These are phyloP conservation scores for Nemurella pictetii DNA, from an alignment of 2,888 invertebrate genomes.

Conservation along the genomic window DNA sequence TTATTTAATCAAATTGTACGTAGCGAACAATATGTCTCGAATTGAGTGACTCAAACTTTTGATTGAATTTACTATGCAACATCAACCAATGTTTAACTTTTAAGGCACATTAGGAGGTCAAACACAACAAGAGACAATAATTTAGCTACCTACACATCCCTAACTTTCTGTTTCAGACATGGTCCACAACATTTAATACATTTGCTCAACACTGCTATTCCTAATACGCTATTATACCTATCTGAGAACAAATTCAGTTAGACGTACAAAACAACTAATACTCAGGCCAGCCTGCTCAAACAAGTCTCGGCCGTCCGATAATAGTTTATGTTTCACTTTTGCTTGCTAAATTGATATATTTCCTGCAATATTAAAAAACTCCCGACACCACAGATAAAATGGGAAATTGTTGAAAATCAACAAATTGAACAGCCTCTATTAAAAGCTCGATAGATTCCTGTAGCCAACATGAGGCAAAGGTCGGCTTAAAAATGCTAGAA, in stretches of 20 bases:
- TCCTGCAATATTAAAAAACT: background rate
- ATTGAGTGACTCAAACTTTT: background rate
- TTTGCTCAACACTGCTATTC: background rate
- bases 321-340: background rate
- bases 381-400: background rate
- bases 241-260: background rate
- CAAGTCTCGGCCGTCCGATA: background rate
- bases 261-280: background rate
- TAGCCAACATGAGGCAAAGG: background rate
- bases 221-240: background rate
- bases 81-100: background rate
- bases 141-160: background rate
- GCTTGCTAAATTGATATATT: background rate
- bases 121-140: background rate
- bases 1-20: background rate
- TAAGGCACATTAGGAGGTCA: background rate
- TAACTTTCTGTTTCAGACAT: background rate
- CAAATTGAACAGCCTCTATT: background rate
- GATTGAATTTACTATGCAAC: background rate
- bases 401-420: background rate
- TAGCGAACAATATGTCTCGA: background rate
- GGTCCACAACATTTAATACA: background rate
- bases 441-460: background rate
- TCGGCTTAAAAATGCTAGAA: background rate
- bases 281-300: background rate